phyloP scores from a whole-genome alignment of 2,888 invertebrate species.

The Heteromyza rotundicornis region DNA sequence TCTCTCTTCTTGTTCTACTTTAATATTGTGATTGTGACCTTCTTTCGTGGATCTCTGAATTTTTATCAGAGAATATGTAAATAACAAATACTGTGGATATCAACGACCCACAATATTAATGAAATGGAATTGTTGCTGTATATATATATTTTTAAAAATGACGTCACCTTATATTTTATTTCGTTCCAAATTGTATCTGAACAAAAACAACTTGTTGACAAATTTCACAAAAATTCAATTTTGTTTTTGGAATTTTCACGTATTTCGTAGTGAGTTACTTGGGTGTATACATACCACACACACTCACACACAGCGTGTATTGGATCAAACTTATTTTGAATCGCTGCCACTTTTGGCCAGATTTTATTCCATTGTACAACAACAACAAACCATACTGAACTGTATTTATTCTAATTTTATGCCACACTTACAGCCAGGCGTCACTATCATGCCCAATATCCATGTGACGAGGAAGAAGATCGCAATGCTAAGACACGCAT shows the following conservation, averaged over 20 bases:
- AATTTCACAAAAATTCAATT: not conserved
- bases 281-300: not conserved
- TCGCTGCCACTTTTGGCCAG: no score
- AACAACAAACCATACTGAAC: not conserved
- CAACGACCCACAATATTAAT: no score
- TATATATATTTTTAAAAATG: not conserved
- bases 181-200: not conserved
- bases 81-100: no score
- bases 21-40: no score
- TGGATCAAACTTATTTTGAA: not conserved
- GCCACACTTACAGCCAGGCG: conserved; percentile 41
- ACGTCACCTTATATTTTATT: not conserved
- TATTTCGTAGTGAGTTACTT: not conserved
- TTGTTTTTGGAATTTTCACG: not conserved
- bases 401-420: no score
- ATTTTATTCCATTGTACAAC: no score
- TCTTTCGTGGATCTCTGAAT: no score
- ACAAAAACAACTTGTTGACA: not conserved
- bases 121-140: no score
- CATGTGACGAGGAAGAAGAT: conserved; percentile 35
- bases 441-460: conserved; percentile 32
- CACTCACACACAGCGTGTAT: not conserved
- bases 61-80: no score
- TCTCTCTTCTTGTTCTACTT: no score
- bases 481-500: conserved; percentile 46